phyloP scores from a whole-genome alignment of 2,113 vertebrate species.

The Gobius niger region DNA sequence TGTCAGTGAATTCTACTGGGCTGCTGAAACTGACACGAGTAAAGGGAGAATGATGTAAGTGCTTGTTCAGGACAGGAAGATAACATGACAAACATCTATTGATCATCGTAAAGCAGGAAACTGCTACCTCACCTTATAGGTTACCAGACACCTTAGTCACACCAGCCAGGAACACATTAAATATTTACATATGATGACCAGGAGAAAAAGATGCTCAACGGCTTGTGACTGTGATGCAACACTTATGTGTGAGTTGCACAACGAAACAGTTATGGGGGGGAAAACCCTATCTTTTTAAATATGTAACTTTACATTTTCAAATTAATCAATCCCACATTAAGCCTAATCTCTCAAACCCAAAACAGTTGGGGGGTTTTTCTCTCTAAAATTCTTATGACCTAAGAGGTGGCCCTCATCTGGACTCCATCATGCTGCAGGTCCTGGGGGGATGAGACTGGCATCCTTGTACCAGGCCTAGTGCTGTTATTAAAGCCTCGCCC shows the following conservation, averaged over 20 bases:
- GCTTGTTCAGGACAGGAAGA: slow-evolving; percentile 51
- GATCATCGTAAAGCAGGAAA: slow-evolving; percentile 62
- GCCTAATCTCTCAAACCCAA: slow-evolving; percentile 24
- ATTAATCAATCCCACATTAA: slow-evolving; percentile 23
- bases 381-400: slow-evolving; percentile 40
- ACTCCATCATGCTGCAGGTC: slow-evolving; percentile 66
- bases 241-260: slow-evolving; percentile 14
- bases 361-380: background rate
- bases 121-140: slow-evolving; percentile 60
- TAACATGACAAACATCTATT: slow-evolving; percentile 69
- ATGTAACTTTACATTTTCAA: too few species aligned
- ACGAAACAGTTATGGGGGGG: slow-evolving; percentile 10
- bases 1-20: slow-evolving; percentile 71
- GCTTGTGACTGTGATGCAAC: slow-evolving; percentile 25
- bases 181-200: slow-evolving; percentile 72
- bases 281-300: too few species aligned
- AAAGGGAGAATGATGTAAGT: slow-evolving; percentile 61
- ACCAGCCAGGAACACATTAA: slow-evolving; percentile 60
- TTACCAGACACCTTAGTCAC: slow-evolving; percentile 64
- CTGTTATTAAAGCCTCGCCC: slow-evolving; percentile 73
- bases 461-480: slow-evolving; percentile 61
- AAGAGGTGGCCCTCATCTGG: slow-evolving; percentile 75
- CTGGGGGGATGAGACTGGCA: slow-evolving; percentile 69
- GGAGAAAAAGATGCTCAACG: slow-evolving; percentile 40
- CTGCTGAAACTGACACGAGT: slow-evolving; percentile 61